Conservation (phyloP, 2,113 vertebrate species). For the Oryzias javanicus region DNA sequence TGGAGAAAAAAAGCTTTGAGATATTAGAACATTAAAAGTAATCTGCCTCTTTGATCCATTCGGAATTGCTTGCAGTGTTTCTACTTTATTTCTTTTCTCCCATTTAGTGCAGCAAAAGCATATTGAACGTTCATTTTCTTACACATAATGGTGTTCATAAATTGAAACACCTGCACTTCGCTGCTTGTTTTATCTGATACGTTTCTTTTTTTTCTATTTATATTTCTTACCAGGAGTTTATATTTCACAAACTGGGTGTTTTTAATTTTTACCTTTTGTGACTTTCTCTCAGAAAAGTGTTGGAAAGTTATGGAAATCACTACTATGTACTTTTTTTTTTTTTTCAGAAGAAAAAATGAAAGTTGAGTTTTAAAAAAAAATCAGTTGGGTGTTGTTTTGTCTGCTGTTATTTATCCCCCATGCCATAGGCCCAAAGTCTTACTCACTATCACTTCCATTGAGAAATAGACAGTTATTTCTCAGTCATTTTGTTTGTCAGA, state of each 20-base stretch:
- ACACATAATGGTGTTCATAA: background rate
- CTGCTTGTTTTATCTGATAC: background rate
- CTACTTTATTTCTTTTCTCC: background rate
- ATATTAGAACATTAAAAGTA: background rate
- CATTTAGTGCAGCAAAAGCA: background rate
- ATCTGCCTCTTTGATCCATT: constrained; percentile 6
- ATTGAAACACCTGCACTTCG: background rate
- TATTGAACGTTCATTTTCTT: background rate
- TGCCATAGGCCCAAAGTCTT: too few species aligned
- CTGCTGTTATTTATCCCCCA: too few species aligned
- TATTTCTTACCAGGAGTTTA: background rate
- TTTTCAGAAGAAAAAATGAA: too few species aligned
- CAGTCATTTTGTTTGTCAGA: too few species aligned
- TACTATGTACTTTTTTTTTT: too few species aligned
- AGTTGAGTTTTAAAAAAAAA: too few species aligned
- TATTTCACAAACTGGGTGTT: background rate
- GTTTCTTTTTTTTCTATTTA: background rate
- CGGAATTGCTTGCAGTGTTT: background rate
- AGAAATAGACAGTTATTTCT: too few species aligned
- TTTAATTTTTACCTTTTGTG: background rate
- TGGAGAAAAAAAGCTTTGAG: background rate
- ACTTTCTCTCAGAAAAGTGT: background rate
- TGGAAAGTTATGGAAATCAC: background rate
- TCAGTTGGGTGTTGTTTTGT: too few species aligned
- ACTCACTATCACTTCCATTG: too few species aligned